Conservation (phyloP, 2,888 invertebrate species). For the Stenchaetothrips biformis region DNA sequence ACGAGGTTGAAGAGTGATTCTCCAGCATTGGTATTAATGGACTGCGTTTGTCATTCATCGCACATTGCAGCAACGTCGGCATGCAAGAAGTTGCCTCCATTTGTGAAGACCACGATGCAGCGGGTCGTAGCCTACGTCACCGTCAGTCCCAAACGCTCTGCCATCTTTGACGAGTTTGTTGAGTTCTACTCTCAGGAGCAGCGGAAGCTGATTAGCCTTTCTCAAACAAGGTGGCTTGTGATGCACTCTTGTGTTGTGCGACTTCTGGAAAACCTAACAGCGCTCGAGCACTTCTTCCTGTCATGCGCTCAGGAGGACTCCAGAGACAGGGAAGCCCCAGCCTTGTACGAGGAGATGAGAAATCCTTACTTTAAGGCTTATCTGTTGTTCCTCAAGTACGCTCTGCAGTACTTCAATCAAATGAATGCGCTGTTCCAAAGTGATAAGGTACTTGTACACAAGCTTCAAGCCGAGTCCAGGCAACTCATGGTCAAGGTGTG, state of each 20-base stretch:
- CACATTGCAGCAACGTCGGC: conserved; percentile 34
- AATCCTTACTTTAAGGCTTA: conserved; percentile 31
- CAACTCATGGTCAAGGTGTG: conserved; percentile 31
- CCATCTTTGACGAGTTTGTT: conserved; percentile 32
- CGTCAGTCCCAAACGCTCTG: conserved; percentile 30
- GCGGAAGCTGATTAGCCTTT: conserved; percentile 29
- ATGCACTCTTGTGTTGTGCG: conserved; percentile 27
- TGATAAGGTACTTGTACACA: conserved; percentile 31
- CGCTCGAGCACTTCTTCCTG: not conserved
- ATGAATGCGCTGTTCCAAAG: conserved; percentile 35
- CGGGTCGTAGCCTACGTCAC: not conserved
- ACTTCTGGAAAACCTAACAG: conserved; percentile 28
- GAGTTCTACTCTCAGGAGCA: conserved; percentile 18
- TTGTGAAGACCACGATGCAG: conserved; percentile 22
- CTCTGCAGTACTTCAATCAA: conserved; percentile 34
- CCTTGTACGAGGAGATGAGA: not conserved
- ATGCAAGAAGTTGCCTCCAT: conserved; percentile 33
- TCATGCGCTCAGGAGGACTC: not conserved
- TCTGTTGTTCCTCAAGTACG: conserved; percentile 33
- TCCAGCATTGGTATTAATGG: conserved; percentile 28
- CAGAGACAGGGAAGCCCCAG: not conserved
- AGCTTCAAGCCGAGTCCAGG: conserved; percentile 30
- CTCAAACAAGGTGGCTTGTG: conserved; percentile 34
- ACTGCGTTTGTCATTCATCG: conserved; percentile 35
- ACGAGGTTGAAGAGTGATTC: conserved; percentile 27